Conservation (phyloP, 2,113 vertebrate species). For the Saguinus imperator region DNA sequence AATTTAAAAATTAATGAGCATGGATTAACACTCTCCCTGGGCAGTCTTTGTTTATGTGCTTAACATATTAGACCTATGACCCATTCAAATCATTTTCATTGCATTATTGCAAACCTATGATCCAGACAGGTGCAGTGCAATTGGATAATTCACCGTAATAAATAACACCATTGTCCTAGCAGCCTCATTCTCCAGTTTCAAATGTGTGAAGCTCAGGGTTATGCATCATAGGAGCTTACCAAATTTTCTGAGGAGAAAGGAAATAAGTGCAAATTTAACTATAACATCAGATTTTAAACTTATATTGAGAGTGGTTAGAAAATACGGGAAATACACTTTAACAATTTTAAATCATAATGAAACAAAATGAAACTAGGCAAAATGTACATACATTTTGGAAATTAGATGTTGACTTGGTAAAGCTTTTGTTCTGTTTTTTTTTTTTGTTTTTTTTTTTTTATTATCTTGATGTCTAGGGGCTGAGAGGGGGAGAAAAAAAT, state of each 20-base stretch:
- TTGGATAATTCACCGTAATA: not conserved
- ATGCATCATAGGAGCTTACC: not conserved
- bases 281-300: not conserved
- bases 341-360: not conserved
- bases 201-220: not conserved
- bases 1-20: conserved; percentile 79
- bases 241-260: not conserved
- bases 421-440: not conserved
- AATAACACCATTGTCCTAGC: conserved; percentile 15
- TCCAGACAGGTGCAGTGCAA: conserved; percentile 49
- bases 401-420: not conserved
- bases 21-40: conserved; percentile 66
- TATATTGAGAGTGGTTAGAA: not conserved
- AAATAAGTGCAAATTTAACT: not conserved
- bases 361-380: not conserved
- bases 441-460: not conserved
- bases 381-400: not conserved
- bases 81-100: conserved; percentile 58
- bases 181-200: not conserved
- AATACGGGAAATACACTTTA: not conserved
- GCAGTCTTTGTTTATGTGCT: conserved; percentile 75
- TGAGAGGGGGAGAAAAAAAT: not conserved
- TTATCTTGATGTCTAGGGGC: not conserved
- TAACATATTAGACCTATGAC: conserved; percentile 75
- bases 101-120: conserved; percentile 59